These are phyloP conservation scores for Drosophila nikananu DNA, from an alignment of 1,140 invertebrate species.

Conservation along the genomic window DNA sequence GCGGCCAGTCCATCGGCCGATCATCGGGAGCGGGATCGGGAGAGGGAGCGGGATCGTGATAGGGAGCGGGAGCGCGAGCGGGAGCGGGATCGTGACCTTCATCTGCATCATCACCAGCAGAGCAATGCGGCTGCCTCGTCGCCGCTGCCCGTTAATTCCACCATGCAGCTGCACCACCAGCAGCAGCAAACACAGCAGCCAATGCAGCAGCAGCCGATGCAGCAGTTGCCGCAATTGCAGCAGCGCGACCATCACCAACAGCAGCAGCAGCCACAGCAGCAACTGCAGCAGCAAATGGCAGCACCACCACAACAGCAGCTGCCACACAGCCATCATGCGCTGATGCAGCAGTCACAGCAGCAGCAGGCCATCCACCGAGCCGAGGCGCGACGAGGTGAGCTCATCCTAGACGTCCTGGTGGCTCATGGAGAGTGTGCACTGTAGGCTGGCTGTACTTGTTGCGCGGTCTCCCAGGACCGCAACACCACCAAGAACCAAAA, in stretches of 20 bases:
- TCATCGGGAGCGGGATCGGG: constrained; percentile 41
- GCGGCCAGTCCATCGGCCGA: constrained; percentile 9
- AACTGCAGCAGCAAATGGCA: constrained; percentile 23
- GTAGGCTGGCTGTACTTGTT: constrained; percentile 46
- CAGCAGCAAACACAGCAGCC: constrained; percentile 27
- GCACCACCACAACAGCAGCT: constrained; percentile 49
- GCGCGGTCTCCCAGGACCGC: constrained; percentile 20
- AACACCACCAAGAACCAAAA: background rate
- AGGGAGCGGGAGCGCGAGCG: constrained; percentile 41
- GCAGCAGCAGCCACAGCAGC: constrained; percentile 36
- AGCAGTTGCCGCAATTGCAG: constrained; percentile 48
- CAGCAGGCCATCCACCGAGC: constrained; percentile 76
- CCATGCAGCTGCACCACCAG: constrained; percentile 36
- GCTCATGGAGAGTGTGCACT: constrained; percentile 26
- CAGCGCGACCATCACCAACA: constrained; percentile 61
- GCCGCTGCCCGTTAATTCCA: constrained; percentile 33
- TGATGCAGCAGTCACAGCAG: constrained; percentile 77
- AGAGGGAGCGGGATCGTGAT: constrained; percentile 1
- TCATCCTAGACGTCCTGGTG: constrained; percentile 10
- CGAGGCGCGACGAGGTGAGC: constrained; percentile 75
- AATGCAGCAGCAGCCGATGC: constrained; percentile 27
- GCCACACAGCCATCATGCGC: constrained; percentile 69
- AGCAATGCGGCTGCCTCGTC: constrained; percentile 26
- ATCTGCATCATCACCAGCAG: constrained; percentile 51
- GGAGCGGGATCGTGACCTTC: constrained; percentile 60